Evolutionary conservation across 2,888 invertebrate species (phyloP).

Genomic region (Seira sanloemensis): DNA sequence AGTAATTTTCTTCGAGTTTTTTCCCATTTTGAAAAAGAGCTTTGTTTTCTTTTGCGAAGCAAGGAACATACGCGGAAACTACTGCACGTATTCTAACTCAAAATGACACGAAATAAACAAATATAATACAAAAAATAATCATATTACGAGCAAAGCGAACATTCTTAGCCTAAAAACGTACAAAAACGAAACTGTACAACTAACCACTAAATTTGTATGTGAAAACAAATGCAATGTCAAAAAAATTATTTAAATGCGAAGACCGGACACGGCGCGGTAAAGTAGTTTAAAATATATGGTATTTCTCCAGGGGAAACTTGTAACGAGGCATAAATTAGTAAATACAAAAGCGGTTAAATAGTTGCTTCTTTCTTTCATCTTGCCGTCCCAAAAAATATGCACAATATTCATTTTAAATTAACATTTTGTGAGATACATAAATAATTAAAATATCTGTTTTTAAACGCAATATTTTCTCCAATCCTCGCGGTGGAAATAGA

Average conservation of each 20-base stretch:
- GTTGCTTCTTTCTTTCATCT: too few species aligned
- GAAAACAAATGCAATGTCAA: neutral
- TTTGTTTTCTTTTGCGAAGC: constrained; percentile 48
- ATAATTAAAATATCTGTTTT: neutral
- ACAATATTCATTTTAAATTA: neutral
- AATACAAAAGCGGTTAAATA: neutral
- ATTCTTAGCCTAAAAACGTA: neutral
- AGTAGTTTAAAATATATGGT: neutral
- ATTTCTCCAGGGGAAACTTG: neutral
- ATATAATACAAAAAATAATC: neutral
- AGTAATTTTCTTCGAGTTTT: neutral
- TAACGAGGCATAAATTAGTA: neutral
- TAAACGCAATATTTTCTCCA: neutral
- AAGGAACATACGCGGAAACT: constrained; percentile 61
- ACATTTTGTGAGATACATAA: neutral
- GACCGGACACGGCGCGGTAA: constrained; percentile 2
- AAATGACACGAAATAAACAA: neutral
- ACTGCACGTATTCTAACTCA: constrained; percentile 22
- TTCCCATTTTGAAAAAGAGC: neutral
- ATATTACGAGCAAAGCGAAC: constrained; percentile 3
- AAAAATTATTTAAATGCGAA: neutral
- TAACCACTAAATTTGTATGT: neutral
- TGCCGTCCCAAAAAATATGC: neutral
- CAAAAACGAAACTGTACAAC: neutral
- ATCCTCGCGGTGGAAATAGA: constrained; percentile 36